These are phyloP conservation scores for Sphyrna mokarran DNA, from an alignment of 2,113 vertebrate genomes.

Conservation along the genomic window DNA sequence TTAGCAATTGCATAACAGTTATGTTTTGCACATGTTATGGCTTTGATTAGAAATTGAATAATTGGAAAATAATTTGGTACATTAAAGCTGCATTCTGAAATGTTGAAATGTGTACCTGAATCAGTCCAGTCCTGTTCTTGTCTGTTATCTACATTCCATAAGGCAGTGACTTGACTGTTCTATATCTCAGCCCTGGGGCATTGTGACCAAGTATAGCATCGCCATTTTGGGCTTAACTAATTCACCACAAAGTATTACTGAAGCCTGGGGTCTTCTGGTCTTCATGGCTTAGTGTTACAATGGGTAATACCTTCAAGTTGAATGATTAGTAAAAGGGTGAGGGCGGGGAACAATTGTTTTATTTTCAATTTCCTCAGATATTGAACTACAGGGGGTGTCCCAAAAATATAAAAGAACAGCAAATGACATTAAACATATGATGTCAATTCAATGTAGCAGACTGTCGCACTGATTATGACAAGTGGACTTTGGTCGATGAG, in stretches of 20 bases:
- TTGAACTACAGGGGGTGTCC: neutral
- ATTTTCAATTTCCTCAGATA: neutral
- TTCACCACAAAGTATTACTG: neutral
- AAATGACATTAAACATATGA: neutral
- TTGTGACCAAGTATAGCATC: neutral
- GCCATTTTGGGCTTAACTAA: neutral
- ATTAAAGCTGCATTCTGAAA: neutral
- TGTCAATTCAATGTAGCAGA: neutral
- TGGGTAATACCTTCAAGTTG: neutral
- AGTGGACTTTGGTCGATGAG: neutral
- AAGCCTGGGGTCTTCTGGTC: neutral
- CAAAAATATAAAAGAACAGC: neutral
- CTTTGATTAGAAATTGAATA: neutral
- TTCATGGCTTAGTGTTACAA: neutral
- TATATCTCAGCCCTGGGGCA: neutral
- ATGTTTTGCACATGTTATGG: no score
- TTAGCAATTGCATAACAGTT: neutral
- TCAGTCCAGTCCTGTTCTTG: neutral
- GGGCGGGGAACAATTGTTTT: neutral
- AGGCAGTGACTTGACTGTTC: neutral
- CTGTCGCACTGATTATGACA: neutral
- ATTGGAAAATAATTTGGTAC: neutral
- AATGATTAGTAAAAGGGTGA: neutral
- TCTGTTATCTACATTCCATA: neutral
- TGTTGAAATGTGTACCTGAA: neutral